Percentiles rank a stretch among this genome's conserved stretches.
Conservation (phyloP, 2,888 invertebrate genomes). For the Rugalucina vietnamica region DNA sequence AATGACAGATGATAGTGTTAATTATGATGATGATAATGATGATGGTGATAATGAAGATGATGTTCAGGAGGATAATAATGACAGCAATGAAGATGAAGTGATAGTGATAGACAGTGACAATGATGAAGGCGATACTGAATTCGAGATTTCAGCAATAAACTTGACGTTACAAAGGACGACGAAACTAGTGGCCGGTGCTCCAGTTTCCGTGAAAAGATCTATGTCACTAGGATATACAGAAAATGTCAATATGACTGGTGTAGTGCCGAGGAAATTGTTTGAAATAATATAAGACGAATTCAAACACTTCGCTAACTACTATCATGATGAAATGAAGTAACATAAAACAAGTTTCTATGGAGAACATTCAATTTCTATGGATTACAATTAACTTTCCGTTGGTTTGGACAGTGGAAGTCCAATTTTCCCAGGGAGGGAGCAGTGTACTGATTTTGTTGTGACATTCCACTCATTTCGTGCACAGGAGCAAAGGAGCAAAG, state of each 20-base stretch:
- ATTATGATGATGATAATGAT: too few relatives aligned
- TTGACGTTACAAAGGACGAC: background rate
- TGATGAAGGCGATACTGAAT: background rate
- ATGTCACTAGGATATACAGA: background rate
- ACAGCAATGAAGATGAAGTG: background rate
- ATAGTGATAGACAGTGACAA: background rate
- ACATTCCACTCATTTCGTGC: too few relatives aligned
- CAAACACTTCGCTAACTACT: background rate
- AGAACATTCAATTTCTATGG: too few relatives aligned
- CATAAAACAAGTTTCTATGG: too few relatives aligned
- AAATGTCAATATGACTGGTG: background rate
- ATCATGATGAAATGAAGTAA: constrained; percentile 1
- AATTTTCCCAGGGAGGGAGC: too few relatives aligned
- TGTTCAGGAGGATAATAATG: background rate
- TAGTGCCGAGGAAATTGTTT: background rate
- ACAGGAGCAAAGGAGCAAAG: too few relatives aligned
- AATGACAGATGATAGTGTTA: background rate
- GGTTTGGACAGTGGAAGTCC: too few relatives aligned
- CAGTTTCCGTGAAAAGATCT: background rate
- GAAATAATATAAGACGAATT: background rate
- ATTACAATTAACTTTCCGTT: too few relatives aligned
- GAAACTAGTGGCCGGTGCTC: background rate
- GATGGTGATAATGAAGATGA: background rate
- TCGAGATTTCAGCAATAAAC: background rate
- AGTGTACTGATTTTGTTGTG: too few relatives aligned